Conservation (phyloP, 2,888 invertebrate genomes). For the Lacanobia wlatinum region DNA sequence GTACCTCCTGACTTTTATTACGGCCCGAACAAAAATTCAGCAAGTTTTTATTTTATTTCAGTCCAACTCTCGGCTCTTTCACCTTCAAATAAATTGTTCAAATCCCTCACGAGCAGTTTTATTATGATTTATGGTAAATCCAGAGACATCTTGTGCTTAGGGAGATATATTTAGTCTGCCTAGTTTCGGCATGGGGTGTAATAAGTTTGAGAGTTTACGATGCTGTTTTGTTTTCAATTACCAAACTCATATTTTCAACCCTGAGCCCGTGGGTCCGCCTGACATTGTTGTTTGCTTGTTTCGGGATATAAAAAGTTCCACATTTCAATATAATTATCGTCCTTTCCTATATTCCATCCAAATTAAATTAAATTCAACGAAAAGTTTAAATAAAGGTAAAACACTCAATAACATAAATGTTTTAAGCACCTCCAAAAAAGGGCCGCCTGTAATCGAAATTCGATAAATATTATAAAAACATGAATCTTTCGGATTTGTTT, state of each 20-base stretch:
- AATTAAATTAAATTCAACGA: conserved; percentile 1
- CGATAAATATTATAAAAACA: conserved; percentile 11
- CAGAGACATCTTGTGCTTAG: conserved; percentile 57
- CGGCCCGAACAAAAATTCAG: conserved; percentile 46
- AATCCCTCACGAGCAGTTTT: conserved; percentile 68
- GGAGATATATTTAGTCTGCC: conserved; percentile 55
- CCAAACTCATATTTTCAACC: conserved; percentile 22
- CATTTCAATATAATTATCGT: background rate
- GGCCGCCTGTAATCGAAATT: conserved; percentile 5
- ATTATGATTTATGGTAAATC: conserved; percentile 68
- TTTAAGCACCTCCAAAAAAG: background rate
- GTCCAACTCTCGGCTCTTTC: conserved; percentile 58
- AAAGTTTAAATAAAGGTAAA: background rate
- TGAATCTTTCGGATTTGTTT: conserved; percentile 39
- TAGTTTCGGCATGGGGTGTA: conserved; percentile 48
- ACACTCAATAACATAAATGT: background rate
- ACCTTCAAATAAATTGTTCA: conserved; percentile 67
- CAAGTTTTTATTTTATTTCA: conserved; percentile 59
- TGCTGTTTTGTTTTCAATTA: conserved; percentile 60
- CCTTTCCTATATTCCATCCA: background rate
- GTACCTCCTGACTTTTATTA: conserved; percentile 57
- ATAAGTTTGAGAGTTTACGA: conserved; percentile 56
- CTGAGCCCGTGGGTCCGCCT: conserved; percentile 32
- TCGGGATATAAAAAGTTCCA: conserved; percentile 19
- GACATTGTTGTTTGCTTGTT: conserved; percentile 29